Evolutionary conservation across 1,140 invertebrate species (phyloP).

Genomic region (Drosophila subpulchrella): DNA sequence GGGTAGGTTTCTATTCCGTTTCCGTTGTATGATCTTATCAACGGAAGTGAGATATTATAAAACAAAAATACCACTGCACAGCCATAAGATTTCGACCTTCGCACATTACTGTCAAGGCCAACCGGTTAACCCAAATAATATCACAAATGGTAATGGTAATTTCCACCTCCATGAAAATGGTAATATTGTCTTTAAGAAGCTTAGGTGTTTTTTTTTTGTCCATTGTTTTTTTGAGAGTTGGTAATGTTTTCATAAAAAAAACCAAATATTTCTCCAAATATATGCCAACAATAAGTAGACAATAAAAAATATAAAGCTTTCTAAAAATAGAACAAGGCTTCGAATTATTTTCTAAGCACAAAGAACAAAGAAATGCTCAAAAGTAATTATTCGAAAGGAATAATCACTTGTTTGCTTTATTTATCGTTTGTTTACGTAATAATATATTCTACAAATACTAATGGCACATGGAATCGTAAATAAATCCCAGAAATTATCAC

Average conservation of each 20-base stretch:
- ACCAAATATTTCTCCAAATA: background rate
- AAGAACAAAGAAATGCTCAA: slow-evolving; percentile 14
- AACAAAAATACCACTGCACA: slow-evolving; percentile 1
- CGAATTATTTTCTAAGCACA: background rate
- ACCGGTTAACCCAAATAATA: slow-evolving; percentile 13
- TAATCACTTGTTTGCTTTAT: slow-evolving; percentile 16
- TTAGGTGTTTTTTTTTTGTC: background rate
- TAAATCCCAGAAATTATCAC: background rate
- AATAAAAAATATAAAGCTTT: background rate
- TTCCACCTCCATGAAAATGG: slow-evolving; percentile 4
- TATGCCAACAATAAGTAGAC: background rate
- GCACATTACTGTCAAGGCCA: slow-evolving; percentile 36
- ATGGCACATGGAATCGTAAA: background rate
- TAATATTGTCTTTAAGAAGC: slow-evolving; percentile 8
- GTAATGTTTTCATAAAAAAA: background rate
- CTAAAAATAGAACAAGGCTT: background rate
- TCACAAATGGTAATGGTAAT: slow-evolving; percentile 1
- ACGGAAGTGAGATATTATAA: slow-evolving; percentile 27
- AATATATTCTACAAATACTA: slow-evolving; percentile 25
- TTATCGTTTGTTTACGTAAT: slow-evolving; percentile 8
- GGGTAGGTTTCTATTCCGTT: slow-evolving; percentile 24
- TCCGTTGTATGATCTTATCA: slow-evolving; percentile 37
- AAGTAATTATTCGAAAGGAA: background rate
- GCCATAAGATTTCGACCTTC: slow-evolving; percentile 20
- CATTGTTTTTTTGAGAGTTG: background rate